These are phyloP conservation scores for Cryptosula pallasiana DNA, from an alignment of 2,888 invertebrate species.

Conservation along the genomic window DNA sequence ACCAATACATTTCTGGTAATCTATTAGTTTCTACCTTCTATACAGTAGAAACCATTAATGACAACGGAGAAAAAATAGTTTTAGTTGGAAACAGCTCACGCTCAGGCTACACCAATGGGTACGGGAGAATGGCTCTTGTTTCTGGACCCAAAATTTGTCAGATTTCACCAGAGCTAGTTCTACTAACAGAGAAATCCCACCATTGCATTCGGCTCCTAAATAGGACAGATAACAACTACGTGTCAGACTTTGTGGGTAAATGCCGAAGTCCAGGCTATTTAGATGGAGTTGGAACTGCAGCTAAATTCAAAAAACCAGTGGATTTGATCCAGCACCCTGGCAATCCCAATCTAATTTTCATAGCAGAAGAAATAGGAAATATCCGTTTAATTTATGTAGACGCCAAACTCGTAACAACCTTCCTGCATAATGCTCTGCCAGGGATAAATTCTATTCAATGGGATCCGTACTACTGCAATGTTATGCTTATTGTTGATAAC, in stretches of 20 bases:
- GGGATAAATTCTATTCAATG: not conserved
- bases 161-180: not conserved
- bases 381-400: not conserved
- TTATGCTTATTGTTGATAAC: not conserved
- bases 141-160: not conserved
- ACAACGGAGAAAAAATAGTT: too few species aligned
- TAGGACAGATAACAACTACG: not conserved
- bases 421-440: not conserved
- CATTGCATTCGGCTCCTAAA: not conserved
- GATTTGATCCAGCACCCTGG: not conserved
- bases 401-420: not conserved
- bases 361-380: not conserved
- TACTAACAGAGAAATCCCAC: not conserved
- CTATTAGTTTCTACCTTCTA: too few species aligned
- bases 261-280: not conserved
- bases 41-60: too few species aligned
- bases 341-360: not conserved
- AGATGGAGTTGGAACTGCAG: not conserved
- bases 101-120: not conserved
- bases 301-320: not conserved
- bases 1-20: too few species aligned
- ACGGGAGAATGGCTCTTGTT: not conserved
- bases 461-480: not conserved
- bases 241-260: not conserved
- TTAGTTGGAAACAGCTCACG: too few species aligned